A percentile compares a stretch with the other conserved stretches of the same genome.
Evolutionary conservation across 1,140 invertebrate species (phyloP).

Genomic region (Drosophila murphyi): DNA sequence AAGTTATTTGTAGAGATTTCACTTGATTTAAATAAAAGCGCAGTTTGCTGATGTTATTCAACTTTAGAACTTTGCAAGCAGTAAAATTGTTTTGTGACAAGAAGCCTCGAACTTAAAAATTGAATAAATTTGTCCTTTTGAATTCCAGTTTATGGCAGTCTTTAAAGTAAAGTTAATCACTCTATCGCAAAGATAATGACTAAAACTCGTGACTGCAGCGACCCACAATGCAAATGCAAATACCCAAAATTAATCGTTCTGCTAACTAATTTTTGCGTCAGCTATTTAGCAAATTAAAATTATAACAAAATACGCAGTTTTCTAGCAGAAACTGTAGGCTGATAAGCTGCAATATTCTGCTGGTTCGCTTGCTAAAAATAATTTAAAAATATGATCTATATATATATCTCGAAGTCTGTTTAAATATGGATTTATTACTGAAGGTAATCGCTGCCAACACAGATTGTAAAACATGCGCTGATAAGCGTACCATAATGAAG

Average conservation of each 20-base stretch:
- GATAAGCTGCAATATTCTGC: conserved; percentile 19
- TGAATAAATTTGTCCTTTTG: conserved; percentile 3
- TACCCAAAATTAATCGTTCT: neutral
- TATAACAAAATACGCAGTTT: conserved; percentile 1
- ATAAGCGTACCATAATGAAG: conserved; percentile 9
- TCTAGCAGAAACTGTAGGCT: conserved; percentile 8
- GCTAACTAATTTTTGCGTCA: neutral
- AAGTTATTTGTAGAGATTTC: too few relatives aligned
- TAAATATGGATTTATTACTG: neutral
- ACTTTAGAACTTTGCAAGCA: too few relatives aligned
- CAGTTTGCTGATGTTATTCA: too few relatives aligned
- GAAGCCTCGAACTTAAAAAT: neutral
- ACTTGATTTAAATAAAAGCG: too few relatives aligned
- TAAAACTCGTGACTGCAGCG: neutral
- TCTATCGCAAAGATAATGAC: neutral
- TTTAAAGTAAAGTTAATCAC: neutral
- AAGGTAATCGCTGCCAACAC: conserved; percentile 8
- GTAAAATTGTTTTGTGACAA: too few relatives aligned
- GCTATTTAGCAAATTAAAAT: neutral
- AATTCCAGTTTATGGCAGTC: neutral
- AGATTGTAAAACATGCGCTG: conserved; percentile 22
- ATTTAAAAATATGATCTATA: conserved; percentile 15
- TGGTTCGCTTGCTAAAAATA: neutral
- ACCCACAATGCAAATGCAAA: neutral
- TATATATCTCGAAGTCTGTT: conserved; percentile 22